These are phyloP conservation scores for Drosophila planitibia DNA, from an alignment of 2,888 invertebrate genomes.

Conservation along the genomic window DNA sequence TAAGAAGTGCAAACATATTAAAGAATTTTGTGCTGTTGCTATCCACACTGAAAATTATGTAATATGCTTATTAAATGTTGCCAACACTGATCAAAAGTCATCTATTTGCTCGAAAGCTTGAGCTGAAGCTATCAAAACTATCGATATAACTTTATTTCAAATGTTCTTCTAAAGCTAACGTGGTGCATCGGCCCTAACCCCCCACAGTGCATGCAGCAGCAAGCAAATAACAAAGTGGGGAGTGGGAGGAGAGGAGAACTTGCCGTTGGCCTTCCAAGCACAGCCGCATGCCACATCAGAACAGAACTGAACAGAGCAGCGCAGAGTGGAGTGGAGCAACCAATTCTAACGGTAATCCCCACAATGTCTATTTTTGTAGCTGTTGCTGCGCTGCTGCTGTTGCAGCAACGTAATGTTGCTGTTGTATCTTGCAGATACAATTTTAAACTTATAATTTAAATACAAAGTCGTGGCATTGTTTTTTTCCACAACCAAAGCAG, in stretches of 20 bases:
- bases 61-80: not conserved
- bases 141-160: not conserved
- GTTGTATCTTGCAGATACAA: conserved; percentile 71
- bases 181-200: conserved; percentile 12
- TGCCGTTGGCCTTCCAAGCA: conserved; percentile 77
- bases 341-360: conserved; percentile 75
- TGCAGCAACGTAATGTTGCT: conserved; percentile 39
- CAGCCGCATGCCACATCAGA: conserved; percentile 63
- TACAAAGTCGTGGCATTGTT: conserved; percentile 76
- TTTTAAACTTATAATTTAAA: conserved; percentile 76
- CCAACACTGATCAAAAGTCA: not conserved
- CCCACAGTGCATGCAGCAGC: conserved; percentile 46
- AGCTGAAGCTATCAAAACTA: not conserved
- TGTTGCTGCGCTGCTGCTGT: conserved; percentile 26
- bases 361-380: conserved; percentile 73
- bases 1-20: not conserved
- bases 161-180: conserved; percentile 7
- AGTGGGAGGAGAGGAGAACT: conserved; percentile 32
- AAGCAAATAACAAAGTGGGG: not conserved
- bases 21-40: not conserved
- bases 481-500: conserved; percentile 11
- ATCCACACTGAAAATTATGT: not conserved
- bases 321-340: conserved; percentile 31
- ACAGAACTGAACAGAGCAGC: conserved; percentile 24
- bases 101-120: not conserved